These are phyloP conservation scores for Drosophila birchii DNA, from an alignment of 2,888 invertebrate genomes.

Conservation along the genomic window DNA sequence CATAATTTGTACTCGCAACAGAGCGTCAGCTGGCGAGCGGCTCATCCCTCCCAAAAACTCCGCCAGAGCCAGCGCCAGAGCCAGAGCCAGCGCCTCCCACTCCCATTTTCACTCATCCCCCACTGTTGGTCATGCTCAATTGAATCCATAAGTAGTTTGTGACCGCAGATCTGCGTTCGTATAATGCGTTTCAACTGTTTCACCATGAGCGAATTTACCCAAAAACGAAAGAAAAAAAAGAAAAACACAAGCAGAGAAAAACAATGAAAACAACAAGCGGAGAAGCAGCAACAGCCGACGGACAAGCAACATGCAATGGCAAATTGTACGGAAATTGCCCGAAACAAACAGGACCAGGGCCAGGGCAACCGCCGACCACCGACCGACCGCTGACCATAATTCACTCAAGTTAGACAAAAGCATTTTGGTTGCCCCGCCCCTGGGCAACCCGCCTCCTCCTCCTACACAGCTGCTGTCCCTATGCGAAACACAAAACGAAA, in stretches of 20 bases:
- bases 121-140: constrained; percentile 69
- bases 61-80: neutral
- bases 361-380: constrained; percentile 49
- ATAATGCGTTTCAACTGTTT: constrained; percentile 78
- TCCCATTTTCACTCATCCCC: constrained; percentile 11
- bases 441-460: constrained; percentile 11
- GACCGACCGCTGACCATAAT: constrained; percentile 73
- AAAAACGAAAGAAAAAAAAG: constrained; percentile 41
- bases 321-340: constrained; percentile 78
- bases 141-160: constrained; percentile 79
- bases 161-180: constrained; percentile 77
- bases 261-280: constrained; percentile 51
- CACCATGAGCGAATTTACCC: constrained; percentile 67
- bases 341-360: constrained; percentile 65
- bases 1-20: constrained; percentile 69
- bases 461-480: constrained; percentile 34
- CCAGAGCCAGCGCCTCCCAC: neutral
- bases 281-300: constrained; percentile 59
- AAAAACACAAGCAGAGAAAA: constrained; percentile 22
- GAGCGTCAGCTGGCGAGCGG: constrained; percentile 67
- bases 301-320: constrained; percentile 54
- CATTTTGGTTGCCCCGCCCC: constrained; percentile 59
- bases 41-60: constrained; percentile 28
- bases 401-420: constrained; percentile 79
- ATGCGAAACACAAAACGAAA: constrained; percentile 52